Evolutionary conservation across 2,113 vertebrate genomes (phyloP), one percentile per base, ranked within the genome.

Genomic region (Myocastor coypus): DNA sequence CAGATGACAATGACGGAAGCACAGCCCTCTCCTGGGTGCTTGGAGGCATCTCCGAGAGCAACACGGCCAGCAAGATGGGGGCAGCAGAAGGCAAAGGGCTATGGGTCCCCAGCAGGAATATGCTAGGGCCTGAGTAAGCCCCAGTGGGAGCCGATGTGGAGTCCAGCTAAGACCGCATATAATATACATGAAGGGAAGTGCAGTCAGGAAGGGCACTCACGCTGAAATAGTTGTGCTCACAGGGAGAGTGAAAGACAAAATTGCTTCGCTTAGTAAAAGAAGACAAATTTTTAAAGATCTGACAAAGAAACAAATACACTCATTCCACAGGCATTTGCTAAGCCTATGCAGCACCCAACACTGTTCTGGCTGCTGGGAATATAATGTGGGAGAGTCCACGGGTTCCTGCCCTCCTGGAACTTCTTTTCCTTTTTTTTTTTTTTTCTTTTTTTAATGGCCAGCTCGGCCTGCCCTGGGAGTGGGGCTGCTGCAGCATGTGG

Each of bases 101-200:
- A 1, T 0, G 30, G 46, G 12, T 26, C 55, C 20, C 0, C 0
- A 64, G 55, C 17, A 69, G 37, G 82, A 52, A 22, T 2, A 32
- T 0, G 3, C n/a, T 16, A 34, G n/a, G 37, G 24, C 0, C 28
- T 11, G 42, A 37, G 46, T n/a, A n/a, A 42, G 9, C 63, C 75
- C 52, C 22, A 20, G 34, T 3, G 84, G 87, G 71, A 77, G n/a
- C 83, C 46, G 66, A 75, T 52, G 42, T 63, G 50, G 17, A 83
- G 46, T 59, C 59, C 28, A n/a, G 50, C 50, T 14, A 61, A 87
- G 55, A 64, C 1, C 2, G 34, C 14, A 26, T 3, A 22, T 11
- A 59, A 66, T 28, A 73, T 22, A 75, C n/a, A 5, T 2, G 13
- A 89, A 28, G 12, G 77, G 52, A 50, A 28, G 12, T 90, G 55